Evolutionary conservation across 2,797 vertebrate genomes (phyloP).

Genomic region (Betta splendens): DNA sequence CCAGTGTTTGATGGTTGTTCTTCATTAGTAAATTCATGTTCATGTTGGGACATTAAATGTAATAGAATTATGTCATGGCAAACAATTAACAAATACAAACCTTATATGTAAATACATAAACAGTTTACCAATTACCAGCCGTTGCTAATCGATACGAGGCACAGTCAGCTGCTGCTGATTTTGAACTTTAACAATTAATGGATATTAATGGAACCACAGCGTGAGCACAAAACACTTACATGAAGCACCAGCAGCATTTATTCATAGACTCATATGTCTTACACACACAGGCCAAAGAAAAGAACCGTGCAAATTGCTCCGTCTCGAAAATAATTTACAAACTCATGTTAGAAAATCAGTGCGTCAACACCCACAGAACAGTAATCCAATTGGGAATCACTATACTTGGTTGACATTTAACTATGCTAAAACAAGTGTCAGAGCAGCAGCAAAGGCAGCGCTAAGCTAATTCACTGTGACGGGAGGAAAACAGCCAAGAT

Average conservation of each 20-base stretch:
- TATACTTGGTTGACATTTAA: constrained; percentile 19
- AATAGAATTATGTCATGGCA: too few relatives aligned
- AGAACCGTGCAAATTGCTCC: constrained; percentile 2
- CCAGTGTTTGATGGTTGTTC: too few relatives aligned
- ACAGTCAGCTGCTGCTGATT: too few relatives aligned
- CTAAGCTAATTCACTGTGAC: constrained; percentile 35
- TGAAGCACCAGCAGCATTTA: not conserved
- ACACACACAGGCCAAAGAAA: not conserved
- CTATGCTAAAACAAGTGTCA: constrained; percentile 21
- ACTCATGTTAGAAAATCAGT: not conserved
- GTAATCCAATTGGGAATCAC: constrained; percentile 16
- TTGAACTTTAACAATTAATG: not conserved
- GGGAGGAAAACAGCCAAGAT: constrained; percentile 18
- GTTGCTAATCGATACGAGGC: too few relatives aligned
- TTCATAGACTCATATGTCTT: not conserved
- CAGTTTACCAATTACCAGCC: too few relatives aligned
- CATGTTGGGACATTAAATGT: too few relatives aligned
- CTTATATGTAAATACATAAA: too few relatives aligned
- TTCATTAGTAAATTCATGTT: too few relatives aligned
- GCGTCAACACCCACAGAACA: constrained; percentile 6
- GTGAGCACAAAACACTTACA: not conserved
- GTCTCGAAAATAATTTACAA: constrained; percentile 2
- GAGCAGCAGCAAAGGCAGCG: constrained; percentile 16
- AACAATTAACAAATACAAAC: too few relatives aligned
- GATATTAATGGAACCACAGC: not conserved